Conservation (phyloP, 37 sponge, comb jelly and placozoan genomes). For the Halisarca cf. caerulea region DNA sequence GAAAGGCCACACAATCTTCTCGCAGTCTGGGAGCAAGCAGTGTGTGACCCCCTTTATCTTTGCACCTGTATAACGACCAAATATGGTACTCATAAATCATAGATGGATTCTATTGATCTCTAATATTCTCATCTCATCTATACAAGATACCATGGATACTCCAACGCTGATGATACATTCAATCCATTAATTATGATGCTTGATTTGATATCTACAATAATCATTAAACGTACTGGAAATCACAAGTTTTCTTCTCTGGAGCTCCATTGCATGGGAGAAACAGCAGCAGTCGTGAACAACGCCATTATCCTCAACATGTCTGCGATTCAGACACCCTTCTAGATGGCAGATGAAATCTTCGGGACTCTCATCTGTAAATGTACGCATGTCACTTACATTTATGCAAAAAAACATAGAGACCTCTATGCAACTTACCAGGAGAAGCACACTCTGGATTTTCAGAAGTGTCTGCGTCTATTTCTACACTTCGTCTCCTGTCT, state of each 20-base stretch:
- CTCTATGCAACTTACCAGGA: no score
- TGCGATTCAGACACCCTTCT: constrained; percentile 52
- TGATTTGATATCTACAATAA: not conserved
- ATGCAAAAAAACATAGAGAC: no score
- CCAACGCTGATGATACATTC: no score
- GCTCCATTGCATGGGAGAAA: constrained; percentile 85
- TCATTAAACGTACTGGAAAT: constrained; percentile 3
- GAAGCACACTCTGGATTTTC: no score
- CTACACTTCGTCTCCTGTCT: no score
- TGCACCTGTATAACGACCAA: no score
- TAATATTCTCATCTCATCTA: not conserved
- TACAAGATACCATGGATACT: no score
- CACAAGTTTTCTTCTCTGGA: constrained; percentile 65
- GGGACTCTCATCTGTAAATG: no score
- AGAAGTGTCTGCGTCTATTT: no score
- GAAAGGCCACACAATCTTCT: not conserved
- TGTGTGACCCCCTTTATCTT: constrained; percentile 78
- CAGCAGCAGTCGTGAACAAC: constrained; percentile 76
- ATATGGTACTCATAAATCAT: no score
- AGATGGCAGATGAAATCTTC: constrained; percentile 52
- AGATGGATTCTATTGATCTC: not conserved
- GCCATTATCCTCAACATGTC: constrained; percentile 64
- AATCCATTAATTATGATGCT: no score
- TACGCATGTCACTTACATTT: no score
- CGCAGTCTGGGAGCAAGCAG: constrained; percentile 74